These are phyloP conservation scores for Porphyrio hochstetteri DNA, from an alignment of 2,113 vertebrate species.

Conservation along the genomic window DNA sequence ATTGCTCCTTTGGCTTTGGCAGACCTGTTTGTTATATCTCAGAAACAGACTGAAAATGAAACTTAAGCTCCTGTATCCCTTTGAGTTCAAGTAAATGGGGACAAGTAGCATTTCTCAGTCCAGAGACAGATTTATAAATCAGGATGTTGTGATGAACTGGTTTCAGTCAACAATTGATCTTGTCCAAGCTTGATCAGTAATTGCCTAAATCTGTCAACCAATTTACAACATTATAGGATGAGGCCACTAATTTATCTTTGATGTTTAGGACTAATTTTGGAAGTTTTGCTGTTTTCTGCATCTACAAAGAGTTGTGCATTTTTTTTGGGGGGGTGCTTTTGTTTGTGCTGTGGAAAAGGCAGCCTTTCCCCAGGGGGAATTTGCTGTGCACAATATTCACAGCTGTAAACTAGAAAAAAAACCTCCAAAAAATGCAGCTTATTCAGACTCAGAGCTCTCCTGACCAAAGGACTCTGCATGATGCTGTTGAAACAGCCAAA, in stretches of 20 bases:
- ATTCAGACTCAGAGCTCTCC: not conserved
- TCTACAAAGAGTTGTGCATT: not conserved
- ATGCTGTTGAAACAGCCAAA: not conserved
- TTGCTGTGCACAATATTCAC: not conserved
- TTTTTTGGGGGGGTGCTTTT: not conserved
- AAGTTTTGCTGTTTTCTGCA: not conserved
- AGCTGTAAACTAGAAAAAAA: not conserved
- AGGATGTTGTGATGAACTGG: not conserved
- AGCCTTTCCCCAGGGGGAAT: not conserved
- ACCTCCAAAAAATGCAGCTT: not conserved
- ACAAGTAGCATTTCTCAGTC: not conserved
- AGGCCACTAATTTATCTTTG: not conserved
- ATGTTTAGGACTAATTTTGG: not conserved
- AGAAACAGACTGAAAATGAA: not conserved
- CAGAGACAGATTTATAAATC: not conserved
- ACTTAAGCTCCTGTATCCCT: not conserved
- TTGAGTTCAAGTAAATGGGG: not conserved
- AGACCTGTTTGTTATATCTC: not conserved
- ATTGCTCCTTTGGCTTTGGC: not conserved
- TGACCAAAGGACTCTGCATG: not conserved
- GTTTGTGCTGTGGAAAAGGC: not conserved
- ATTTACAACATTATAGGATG: not conserved
- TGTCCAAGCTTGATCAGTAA: not conserved
- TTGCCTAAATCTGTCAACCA: not conserved
- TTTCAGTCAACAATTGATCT: not conserved